A percentile compares a stretch with the other conserved stretches of the same genome.
These are phyloP conservation scores for Calephelis virginiensis DNA, from an alignment of 1,140 invertebrate species.

Conservation along the genomic window DNA sequence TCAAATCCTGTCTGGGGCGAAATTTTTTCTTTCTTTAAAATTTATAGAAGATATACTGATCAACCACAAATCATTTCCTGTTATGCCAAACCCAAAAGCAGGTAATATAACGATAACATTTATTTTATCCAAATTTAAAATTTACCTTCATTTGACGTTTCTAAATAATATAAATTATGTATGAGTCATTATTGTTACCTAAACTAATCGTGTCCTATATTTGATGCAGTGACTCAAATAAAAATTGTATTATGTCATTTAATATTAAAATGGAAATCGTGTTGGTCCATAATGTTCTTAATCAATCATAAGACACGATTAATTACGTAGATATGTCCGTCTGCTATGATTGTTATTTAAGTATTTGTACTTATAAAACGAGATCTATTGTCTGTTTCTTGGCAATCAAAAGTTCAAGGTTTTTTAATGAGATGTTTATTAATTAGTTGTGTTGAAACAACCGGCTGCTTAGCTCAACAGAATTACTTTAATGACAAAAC, in stretches of 20 bases:
- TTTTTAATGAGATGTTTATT: conserved; percentile 68
- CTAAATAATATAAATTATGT: conserved; percentile 57
- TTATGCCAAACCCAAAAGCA: too few relatives aligned
- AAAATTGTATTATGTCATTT: conserved; percentile 72
- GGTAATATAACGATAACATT: too few relatives aligned
- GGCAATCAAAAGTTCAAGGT: conserved; percentile 74
- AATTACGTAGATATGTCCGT: conserved; percentile 70
- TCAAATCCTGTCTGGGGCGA: too few relatives aligned
- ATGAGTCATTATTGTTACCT: conserved; percentile 65
- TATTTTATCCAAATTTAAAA: background rate
- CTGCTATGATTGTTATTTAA: conserved; percentile 51
- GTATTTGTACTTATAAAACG: conserved; percentile 55
- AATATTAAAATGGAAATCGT: conserved; percentile 74
- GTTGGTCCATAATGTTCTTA: conserved; percentile 72
- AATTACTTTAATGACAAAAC: conserved; percentile 35
- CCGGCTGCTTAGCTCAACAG: conserved; percentile 51
- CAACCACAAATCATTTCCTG: too few relatives aligned
- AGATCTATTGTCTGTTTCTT: conserved; percentile 65
- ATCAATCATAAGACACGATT: conserved; percentile 76
- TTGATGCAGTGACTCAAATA: conserved; percentile 59
- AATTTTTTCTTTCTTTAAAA: too few relatives aligned
- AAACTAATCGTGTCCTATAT: conserved; percentile 53
- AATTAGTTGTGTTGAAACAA: conserved; percentile 68
- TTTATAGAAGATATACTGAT: too few relatives aligned
- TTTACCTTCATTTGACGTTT: background rate